Base-by-base conservation (phyloP, 2,113 vertebrate species). In the Gallinago undulata region DNA sequence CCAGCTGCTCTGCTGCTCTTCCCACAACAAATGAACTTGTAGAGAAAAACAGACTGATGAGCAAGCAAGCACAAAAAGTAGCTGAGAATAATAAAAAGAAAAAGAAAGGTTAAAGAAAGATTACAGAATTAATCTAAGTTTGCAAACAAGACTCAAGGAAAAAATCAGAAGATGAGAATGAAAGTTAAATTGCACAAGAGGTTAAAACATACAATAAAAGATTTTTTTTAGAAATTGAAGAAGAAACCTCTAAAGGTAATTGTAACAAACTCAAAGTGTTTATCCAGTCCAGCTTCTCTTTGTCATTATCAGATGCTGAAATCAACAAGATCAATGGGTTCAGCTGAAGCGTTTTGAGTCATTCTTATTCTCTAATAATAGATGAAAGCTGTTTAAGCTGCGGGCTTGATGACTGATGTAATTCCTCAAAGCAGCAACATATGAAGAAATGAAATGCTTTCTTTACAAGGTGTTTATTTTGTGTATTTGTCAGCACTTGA, bases 61-160 rank as follows among this genome's bases (percentile, higher is more conserved):
- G 69, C 28, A 96, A 96, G 55, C 24, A 94, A 91, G 60, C 45
- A 77, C 24, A 86, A 94, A 82, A 95, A 86, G 22, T 70, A 92
- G 88, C 75, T 33, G 51, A 87, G 51, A 84, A 56, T 51, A 39
- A 94, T 63, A 75, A 89, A 77, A 67, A 88, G 9, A 79, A 37
- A 37, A 28, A 64, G 35, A 7, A 57, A 47, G 47, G 47, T 43
- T 74, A 59, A 73, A 60, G 30, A 89, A 87, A 64, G 67, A 95
- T 96, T 95, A 94, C 5, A 91, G 60, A 92, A 93, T 83, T 69
- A 90, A 88, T 37, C n/a, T 84, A 85, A 80, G 51, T 84, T 62
- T 67, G 51, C 63, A 88, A 93, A 89, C 9, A 56, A 87, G 82
- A 51, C 37, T 90, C 47, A 79, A 81, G 23, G 45, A 63, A 93